Percentiles rank a stretch among this genome's conserved stretches.
phyloP scores from a whole-genome alignment of 2,888 invertebrate genomes.

The Chrysotoxum bicinctum region DNA sequence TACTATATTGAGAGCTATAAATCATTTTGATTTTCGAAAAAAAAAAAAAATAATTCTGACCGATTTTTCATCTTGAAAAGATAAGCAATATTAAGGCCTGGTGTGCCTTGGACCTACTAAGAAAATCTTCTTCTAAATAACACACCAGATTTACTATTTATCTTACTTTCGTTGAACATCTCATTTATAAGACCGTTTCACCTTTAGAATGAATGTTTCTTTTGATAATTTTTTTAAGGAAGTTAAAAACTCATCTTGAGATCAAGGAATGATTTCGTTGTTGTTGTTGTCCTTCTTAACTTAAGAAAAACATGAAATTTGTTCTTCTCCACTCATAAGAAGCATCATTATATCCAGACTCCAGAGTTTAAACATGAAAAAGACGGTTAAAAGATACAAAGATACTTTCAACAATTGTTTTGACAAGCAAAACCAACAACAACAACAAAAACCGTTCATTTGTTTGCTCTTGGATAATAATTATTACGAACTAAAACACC shows the following conservation, averaged over 20 bases:
- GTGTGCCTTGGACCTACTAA: neutral
- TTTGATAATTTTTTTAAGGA: neutral
- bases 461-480: conserved; percentile 49
- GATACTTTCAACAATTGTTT: conserved; percentile 22
- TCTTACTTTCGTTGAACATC: conserved; percentile 61
- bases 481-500: conserved; percentile 46
- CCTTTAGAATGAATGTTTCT: neutral
- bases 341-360: conserved; percentile 9
- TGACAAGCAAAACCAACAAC: neutral
- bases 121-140: conserved; percentile 4
- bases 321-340: conserved; percentile 1
- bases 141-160: conserved; percentile 28
- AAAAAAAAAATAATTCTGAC: neutral
- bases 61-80: conserved; percentile 49
- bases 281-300: neutral
- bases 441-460: neutral
- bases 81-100: conserved; percentile 18
- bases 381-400: conserved; percentile 38
- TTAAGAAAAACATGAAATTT: conserved; percentile 4
- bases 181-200: conserved; percentile 45
- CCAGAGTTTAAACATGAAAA: conserved; percentile 16
- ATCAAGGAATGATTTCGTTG: neutral
- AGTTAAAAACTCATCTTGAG: neutral
- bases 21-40: conserved; percentile 51
- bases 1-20: conserved; percentile 40